phyloP scores from a whole-genome alignment of 2,888 invertebrate genomes.

The Nemotelus pantherinus region DNA sequence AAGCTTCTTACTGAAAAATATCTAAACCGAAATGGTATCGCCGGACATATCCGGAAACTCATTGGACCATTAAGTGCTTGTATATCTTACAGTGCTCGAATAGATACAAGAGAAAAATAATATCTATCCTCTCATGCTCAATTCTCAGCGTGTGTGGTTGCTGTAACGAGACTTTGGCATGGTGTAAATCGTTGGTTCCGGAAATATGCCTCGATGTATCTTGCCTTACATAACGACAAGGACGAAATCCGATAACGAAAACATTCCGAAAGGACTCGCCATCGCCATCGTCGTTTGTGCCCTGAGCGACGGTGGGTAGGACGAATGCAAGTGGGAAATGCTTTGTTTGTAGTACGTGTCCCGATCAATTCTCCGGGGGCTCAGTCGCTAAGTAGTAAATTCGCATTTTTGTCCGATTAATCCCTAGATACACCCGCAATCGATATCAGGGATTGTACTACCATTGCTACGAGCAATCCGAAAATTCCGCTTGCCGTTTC shows the following conservation, averaged over 20 bases:
- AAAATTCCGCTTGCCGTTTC: not conserved
- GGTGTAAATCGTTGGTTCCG: slow-evolving; percentile 36
- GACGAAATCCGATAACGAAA: slow-evolving; percentile 30
- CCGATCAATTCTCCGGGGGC: slow-evolving; percentile 17
- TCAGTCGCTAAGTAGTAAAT: slow-evolving; percentile 40
- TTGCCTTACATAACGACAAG: slow-evolving; percentile 5
- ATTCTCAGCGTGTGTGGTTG: not conserved
- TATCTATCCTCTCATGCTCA: slow-evolving; percentile 29
- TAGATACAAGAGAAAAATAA: not conserved
- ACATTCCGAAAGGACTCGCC: not conserved
- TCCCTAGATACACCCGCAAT: slow-evolving; percentile 37
- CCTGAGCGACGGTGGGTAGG: not conserved
- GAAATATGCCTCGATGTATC: slow-evolving; percentile 33
- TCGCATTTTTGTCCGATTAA: slow-evolving; percentile 41
- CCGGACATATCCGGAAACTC: too few relatives aligned
- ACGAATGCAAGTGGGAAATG: not conserved
- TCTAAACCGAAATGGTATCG: too few relatives aligned
- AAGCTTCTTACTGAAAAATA: too few relatives aligned
- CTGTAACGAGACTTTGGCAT: slow-evolving; percentile 19
- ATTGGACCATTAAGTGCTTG: slow-evolving; percentile 12
- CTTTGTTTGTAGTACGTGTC: slow-evolving; percentile 36
- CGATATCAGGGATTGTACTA: slow-evolving; percentile 22
- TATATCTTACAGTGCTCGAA: not conserved
- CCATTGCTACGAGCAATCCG: not conserved
- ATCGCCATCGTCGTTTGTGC: not conserved